A percentile compares a stretch with the other conserved stretches of the same genome.
phyloP scores from a whole-genome alignment of 2,888 invertebrate genomes.

The Geophilus truncorum region DNA sequence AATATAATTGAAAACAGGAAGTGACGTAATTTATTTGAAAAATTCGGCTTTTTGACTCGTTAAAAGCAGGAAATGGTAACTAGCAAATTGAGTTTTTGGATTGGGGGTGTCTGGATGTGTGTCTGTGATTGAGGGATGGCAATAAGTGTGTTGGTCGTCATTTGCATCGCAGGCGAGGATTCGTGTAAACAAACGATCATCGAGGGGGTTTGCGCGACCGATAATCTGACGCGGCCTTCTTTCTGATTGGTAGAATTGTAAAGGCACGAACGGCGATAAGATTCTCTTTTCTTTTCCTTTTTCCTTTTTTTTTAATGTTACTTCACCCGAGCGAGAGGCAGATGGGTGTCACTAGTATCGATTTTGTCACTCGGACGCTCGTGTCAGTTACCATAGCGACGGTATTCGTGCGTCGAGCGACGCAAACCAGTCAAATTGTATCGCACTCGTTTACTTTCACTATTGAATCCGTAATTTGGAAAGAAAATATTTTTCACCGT shows the following conservation, averaged over 20 bases:
- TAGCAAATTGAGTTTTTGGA: too few species aligned
- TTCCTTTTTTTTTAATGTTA: background rate
- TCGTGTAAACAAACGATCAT: background rate
- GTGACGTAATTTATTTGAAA: too few species aligned
- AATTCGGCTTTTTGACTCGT: too few species aligned
- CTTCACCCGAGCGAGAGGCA: background rate
- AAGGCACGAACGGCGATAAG: background rate
- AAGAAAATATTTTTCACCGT: too few species aligned
- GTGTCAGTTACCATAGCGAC: background rate
- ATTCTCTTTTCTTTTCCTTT: background rate
- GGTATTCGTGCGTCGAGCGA: background rate
- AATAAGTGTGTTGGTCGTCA: background rate
- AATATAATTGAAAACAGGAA: too few species aligned
- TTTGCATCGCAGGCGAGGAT: background rate
- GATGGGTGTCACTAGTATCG: background rate
- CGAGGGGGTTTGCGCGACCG: background rate
- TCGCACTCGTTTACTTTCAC: background rate
- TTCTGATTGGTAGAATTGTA: background rate
- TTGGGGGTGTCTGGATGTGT: too few species aligned
- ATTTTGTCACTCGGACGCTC: slow-evolving; percentile 21
- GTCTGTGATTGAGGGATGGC: too few species aligned
- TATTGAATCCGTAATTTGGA: too few species aligned
- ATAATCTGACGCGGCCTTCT: background rate
- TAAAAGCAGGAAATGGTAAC: too few species aligned
- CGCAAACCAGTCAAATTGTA: background rate